Base-by-base conservation (phyloP, 2,888 invertebrate species). In the Anthoptus insignis region DNA sequence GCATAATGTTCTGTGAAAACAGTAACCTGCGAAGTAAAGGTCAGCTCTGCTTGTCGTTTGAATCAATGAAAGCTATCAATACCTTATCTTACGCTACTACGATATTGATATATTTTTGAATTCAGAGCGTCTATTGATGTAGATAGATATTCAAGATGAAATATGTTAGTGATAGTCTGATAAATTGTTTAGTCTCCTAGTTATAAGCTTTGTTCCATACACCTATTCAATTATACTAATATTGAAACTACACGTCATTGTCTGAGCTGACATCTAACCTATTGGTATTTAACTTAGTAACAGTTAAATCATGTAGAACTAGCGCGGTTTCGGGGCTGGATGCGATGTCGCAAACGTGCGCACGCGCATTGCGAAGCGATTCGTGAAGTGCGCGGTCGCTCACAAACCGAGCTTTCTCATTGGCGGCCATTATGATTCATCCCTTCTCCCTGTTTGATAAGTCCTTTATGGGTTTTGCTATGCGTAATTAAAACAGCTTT, bases 361-460 rank as follows among this genome's bases (percentile, higher is more conserved):
- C 89, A 82, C 81, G 78, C 74, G 80, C 80, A 81, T 82, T 82
- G 81, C 45, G 21, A 45, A 45, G 45, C 13, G 5, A 13, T 81
- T 70, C 71, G 56, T 50, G 68, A 71, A 63, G 67, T 68, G 65
- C 69, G 78, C 70, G 65, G 70, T 71, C 70, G 75, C 80, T 71
- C 73, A 73, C 79, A 21, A 78, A 70, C 61, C 73, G 79, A 85
- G 87, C 88, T 89, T 89, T 90, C 88, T 87, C 86, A 81, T 80
- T 78, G 80, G 27, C 27, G 27, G 84, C 87, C 84, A 88, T 88
- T 88, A 85, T 85, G 83, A 81, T 80, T 78, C 80, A 83, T 81
- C 82, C 86, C 81, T 84, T 87, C 88, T 86, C 88, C 85, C 47
- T 29, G n/a, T 78, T 70, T 73, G 71, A 73, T 72, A 73, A 82